Conservation (phyloP, 2,797 vertebrate genomes). For the Cynopterus sphinx region DNA sequence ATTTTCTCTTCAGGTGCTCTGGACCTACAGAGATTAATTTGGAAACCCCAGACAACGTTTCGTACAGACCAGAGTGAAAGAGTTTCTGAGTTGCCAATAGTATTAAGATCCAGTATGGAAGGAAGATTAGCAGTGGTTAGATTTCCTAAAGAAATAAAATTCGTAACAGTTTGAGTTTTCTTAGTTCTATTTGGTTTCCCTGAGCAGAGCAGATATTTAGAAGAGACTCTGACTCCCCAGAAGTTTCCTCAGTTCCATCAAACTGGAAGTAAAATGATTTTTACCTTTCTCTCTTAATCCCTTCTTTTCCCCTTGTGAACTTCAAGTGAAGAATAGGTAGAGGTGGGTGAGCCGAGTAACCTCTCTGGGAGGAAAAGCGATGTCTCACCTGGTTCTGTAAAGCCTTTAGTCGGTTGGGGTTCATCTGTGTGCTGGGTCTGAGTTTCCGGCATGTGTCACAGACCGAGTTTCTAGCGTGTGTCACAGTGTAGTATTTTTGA, state of each 20-base stretch:
- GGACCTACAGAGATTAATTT: not conserved
- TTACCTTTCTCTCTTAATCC: not conserved
- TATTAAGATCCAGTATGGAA: not conserved
- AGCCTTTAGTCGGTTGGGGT: not conserved
- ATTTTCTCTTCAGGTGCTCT: not conserved
- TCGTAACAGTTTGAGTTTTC: slow-evolving; percentile 5
- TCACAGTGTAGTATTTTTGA: not conserved
- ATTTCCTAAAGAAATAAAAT: not conserved
- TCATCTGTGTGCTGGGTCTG: not conserved
- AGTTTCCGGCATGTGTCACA: not conserved
- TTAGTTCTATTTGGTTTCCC: not conserved
- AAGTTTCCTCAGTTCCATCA: not conserved
- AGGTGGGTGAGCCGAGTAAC: not conserved
- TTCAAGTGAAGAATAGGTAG: not conserved
- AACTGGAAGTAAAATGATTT: slow-evolving; percentile 4
- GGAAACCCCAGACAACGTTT: not conserved
- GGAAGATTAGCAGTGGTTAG: not conserved
- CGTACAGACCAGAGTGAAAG: not conserved
- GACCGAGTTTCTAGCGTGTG: not conserved
- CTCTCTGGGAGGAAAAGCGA: not conserved
- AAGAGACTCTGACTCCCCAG: not conserved
- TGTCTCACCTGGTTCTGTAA: not conserved
- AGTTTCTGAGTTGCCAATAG: not conserved
- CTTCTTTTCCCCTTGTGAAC: not conserved
- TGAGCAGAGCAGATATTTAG: not conserved